Evolutionary conservation across 2,888 invertebrate species (phyloP), one percentile per base, ranked within the genome.

Genomic region (Lissonota sp.): DNA sequence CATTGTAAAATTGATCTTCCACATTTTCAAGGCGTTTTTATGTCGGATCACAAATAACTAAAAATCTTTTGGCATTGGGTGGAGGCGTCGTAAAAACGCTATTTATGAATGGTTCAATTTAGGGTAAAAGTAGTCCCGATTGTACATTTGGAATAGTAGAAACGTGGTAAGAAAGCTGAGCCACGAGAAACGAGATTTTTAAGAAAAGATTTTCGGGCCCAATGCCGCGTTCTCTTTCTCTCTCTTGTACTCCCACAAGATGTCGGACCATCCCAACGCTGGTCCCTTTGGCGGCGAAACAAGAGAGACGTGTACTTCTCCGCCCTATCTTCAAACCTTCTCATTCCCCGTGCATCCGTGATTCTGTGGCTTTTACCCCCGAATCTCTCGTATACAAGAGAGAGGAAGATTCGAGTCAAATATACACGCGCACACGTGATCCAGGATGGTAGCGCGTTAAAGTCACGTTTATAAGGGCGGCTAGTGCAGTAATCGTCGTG

Each of bases 201-300:
- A 26, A 60, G 60, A 74, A 66, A 14, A 58, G 40, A 53, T 74
- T 67, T 74, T 69, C 14, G 42, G 67, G 42, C 72, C 72, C 57
- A 26, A 26, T 26, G 26, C 26, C 3, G 26, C 26, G 1, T 3
- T 26, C 26, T 26, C 26, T 26, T 3, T 26, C 26, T 62, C 53
- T 72, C 42, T 60, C 51, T 57, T 72, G n/a, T 49, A 26, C 53
- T 60, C 67, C 53, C 62, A 60, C 14, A 39, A 66, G 58, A 70
- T 78, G 83, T 78, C 77, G 74, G 67, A 67, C 26, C 37, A 60
- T 71, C 72, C 73, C 72, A 80, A 78, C 80, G 76, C 74, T 62
- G 55, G 69, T 78, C 72, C 78, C 79, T 81, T 83, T 83, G 83
- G 81, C 80, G 78, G 81, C 75, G 60, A 71, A 26, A 53, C 73